These are phyloP conservation scores for Pteronotus mesoamericanus DNA, from an alignment of 2,797 vertebrate species.

Conservation along the genomic window DNA sequence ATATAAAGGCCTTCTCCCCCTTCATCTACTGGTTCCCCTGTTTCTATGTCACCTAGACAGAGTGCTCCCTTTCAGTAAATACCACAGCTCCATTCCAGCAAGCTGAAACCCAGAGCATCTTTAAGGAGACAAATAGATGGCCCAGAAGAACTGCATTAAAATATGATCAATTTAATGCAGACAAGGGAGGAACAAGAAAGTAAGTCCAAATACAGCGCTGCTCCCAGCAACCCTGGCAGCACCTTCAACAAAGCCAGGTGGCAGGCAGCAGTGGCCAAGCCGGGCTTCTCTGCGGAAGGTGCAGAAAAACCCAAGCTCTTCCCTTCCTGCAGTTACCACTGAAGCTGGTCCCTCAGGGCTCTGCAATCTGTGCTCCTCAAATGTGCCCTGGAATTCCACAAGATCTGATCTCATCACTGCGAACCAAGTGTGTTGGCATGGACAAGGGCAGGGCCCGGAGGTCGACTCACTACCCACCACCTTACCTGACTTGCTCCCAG, in stretches of 20 bases:
- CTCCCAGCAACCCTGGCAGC: not conserved
- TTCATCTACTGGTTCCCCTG: not conserved
- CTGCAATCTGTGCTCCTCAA: not conserved
- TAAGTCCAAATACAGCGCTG: rapidly evolving
- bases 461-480: not conserved
- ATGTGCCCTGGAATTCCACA: rapidly evolving
- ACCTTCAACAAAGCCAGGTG: not conserved
- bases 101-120: not conserved
- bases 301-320: not conserved
- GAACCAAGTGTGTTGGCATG: rapidly evolving
- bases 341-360: rapidly evolving
- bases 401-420: rapidly evolving
- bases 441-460: not conserved
- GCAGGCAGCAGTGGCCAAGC: not conserved
- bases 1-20: rapidly evolving
- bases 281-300: not conserved
- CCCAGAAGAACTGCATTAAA: not conserved
- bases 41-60: not conserved
- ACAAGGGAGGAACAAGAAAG: rapidly evolving
- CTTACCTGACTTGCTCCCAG: conserved; percentile 97
- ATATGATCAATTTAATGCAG: rapidly evolving
- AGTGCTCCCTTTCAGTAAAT: too few species aligned
- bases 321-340: not conserved
- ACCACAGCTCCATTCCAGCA: not conserved
- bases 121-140: not conserved